A percentile compares a stretch with the other conserved stretches of the same genome.
These are phyloP conservation scores for Psilopsiagon aymara DNA, from an alignment of 2,113 vertebrate genomes.

Conservation along the genomic window DNA sequence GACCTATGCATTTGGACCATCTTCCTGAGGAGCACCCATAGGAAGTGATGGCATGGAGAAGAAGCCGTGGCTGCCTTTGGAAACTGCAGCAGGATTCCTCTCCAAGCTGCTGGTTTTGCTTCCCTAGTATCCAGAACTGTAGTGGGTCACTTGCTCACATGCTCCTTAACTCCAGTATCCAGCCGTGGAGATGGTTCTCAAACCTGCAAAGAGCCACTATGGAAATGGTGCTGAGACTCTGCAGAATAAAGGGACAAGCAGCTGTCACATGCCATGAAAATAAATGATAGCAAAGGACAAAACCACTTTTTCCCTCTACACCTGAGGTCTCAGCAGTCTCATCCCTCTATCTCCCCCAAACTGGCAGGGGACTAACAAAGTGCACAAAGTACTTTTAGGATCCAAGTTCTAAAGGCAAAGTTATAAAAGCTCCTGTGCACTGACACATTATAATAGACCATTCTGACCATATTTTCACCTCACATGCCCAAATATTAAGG, in stretches of 20 bases:
- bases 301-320: not conserved
- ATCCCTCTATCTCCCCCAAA: not conserved
- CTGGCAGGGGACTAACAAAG: not conserved
- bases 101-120: not conserved
- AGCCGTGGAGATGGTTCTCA: not conserved
- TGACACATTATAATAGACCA: not conserved
- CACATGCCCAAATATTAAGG: not conserved
- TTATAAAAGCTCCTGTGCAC: not conserved
- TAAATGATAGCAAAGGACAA: not conserved
- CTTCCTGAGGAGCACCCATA: not conserved
- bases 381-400: not conserved
- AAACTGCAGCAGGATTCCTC: not conserved
- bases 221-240: not conserved
- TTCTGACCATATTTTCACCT: not conserved
- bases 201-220: not conserved
- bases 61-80: not conserved
- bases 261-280: not conserved
- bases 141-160: fast-evolving
- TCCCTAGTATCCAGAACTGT: not conserved
- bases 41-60: fast-evolving
- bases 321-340: not conserved
- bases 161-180: not conserved
- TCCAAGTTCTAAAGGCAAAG: not conserved
- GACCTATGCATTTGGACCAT: fast-evolving
- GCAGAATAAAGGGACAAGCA: not conserved